Percentiles rank a stretch among this genome's conserved stretches.
Evolutionary conservation across 2,113 vertebrate genomes (phyloP).

Genomic region (Corythornis madagascariensis): DNA sequence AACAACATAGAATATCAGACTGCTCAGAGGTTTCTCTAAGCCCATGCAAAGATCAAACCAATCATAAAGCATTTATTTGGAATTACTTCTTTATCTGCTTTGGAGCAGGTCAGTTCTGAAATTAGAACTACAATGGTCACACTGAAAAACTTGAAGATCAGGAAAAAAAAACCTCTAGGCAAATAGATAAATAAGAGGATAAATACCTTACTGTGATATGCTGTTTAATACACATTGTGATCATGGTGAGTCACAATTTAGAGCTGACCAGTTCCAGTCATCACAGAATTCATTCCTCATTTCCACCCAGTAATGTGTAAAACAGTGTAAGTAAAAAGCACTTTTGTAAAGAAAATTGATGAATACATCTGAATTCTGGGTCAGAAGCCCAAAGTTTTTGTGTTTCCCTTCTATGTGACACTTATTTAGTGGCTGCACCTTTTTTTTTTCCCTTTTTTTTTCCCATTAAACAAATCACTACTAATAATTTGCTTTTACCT

Average conservation of each 20-base stretch:
- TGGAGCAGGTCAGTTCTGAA: background rate
- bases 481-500: background rate
- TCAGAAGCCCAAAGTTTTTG: background rate
- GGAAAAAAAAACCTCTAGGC: background rate
- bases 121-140: background rate
- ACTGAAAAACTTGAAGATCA: background rate
- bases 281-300: background rate
- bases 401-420: background rate
- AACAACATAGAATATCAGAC: background rate
- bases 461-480: constrained; percentile 1
- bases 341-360: background rate
- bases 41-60: background rate
- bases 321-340: background rate
- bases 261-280: constrained; percentile 1
- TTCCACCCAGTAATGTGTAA: background rate
- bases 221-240: background rate
- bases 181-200: constrained; percentile 6
- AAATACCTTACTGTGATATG: background rate
- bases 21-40: background rate
- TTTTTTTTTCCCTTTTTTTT: background rate
- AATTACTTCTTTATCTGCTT: background rate
- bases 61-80: background rate
- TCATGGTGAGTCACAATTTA: background rate
- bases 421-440: background rate
- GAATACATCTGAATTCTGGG: background rate